phyloP scores from a whole-genome alignment of 2,888 invertebrate species.

The Altica lythri region DNA sequence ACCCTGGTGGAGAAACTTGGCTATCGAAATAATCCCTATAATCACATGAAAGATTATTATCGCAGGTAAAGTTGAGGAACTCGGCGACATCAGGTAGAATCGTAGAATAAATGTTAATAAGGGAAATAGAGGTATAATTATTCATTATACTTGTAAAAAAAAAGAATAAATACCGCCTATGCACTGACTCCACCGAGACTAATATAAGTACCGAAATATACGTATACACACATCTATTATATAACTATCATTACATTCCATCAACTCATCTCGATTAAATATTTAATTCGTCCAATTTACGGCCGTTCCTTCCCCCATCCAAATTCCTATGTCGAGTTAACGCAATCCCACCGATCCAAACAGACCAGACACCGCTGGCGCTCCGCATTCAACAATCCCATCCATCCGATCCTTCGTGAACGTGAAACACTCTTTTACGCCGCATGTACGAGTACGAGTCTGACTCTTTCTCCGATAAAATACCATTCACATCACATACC shows the following conservation, averaged over 20 bases:
- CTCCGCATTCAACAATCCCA: slow-evolving; percentile 9
- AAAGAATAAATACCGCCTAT: too few relatives aligned
- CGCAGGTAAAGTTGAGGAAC: too few relatives aligned
- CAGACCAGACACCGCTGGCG: not conserved
- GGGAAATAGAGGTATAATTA: too few relatives aligned
- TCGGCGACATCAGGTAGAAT: too few relatives aligned
- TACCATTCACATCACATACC: slow-evolving; percentile 18
- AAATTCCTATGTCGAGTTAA: slow-evolving; percentile 21
- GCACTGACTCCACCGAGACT: too few relatives aligned
- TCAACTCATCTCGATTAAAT: slow-evolving; percentile 2
- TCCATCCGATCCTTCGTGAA: slow-evolving; percentile 6
- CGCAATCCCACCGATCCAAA: slow-evolving; percentile 13
- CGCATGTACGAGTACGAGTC: not conserved
- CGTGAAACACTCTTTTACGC: slow-evolving; percentile 6
- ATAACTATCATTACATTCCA: slow-evolving; percentile 6
- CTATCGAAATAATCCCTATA: too few relatives aligned
- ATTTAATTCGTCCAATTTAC: slow-evolving; percentile 22
- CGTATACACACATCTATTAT: too few relatives aligned
- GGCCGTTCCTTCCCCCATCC: slow-evolving; percentile 22
- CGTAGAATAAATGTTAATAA: too few relatives aligned
- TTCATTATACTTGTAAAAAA: too few relatives aligned
- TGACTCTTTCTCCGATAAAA: not conserved
- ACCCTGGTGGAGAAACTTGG: too few relatives aligned
- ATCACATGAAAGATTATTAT: too few relatives aligned
- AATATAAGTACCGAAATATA: too few relatives aligned